These are phyloP conservation scores for Anthonomus grandis DNA, from an alignment of 1,140 invertebrate species.

Conservation along the genomic window DNA sequence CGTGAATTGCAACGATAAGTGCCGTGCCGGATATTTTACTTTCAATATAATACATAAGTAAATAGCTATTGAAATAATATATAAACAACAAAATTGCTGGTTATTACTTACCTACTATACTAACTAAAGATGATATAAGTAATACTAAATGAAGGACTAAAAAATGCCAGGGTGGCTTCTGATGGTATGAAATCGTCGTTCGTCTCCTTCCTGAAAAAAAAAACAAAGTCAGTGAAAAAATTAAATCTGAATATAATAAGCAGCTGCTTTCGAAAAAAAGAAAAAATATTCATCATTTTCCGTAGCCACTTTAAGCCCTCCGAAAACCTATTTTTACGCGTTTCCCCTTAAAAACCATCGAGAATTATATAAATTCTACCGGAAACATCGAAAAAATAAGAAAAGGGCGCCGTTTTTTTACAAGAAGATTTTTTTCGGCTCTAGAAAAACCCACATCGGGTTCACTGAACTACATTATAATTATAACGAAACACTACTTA, in stretches of 20 bases:
- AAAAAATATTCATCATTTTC: not conserved
- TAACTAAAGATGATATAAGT: constrained; percentile 45
- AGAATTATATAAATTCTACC: not conserved
- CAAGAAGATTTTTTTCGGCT: constrained; percentile 16
- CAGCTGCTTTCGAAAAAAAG: not conserved
- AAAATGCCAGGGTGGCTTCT: constrained; percentile 44
- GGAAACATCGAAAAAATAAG: constrained; percentile 12
- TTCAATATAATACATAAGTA: too few relatives aligned
- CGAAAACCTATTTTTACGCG: constrained; percentile 8
- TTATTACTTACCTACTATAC: constrained; percentile 45
- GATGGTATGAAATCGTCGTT: constrained; percentile 31
- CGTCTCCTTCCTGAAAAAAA: constrained; percentile 44
- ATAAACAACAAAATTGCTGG: too few relatives aligned
- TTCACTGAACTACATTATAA: constrained; percentile 22
- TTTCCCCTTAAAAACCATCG: constrained; percentile 2
- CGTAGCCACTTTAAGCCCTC: not conserved
- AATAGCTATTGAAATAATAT: too few relatives aligned
- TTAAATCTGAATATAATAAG: too few relatives aligned
- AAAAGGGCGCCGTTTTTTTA: constrained; percentile 16
- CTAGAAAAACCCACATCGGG: not conserved
- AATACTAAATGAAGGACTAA: constrained; percentile 43
- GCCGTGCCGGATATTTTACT: too few relatives aligned
- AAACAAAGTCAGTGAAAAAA: not conserved
- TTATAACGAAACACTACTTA: constrained; percentile 11
- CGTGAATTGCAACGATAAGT: too few relatives aligned